Conservation (phyloP, 1,140 invertebrate species). For the Brachionus plicatilis region DNA sequence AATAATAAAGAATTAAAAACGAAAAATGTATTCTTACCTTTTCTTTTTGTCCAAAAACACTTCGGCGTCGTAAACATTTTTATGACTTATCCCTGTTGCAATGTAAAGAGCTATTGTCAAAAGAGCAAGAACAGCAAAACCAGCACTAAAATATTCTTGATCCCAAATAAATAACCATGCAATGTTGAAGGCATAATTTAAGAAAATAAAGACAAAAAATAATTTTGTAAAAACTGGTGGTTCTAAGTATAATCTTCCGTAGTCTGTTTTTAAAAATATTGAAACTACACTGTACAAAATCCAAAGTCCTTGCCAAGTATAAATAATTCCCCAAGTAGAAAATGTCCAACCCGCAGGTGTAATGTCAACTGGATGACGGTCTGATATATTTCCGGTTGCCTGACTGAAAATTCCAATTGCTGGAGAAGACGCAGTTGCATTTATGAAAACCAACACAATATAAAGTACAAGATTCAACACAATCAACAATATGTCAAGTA, state of each 20-base stretch:
- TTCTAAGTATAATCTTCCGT: slow-evolving; percentile 42
- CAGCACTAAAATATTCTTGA: slow-evolving; percentile 41
- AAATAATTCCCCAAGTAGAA: slow-evolving; percentile 50
- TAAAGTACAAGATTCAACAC: background rate
- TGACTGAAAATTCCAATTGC: slow-evolving; percentile 46
- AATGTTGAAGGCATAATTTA: slow-evolving; percentile 45
- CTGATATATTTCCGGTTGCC: slow-evolving; percentile 45
- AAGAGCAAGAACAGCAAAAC: slow-evolving; percentile 36
- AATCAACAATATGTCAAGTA: background rate
- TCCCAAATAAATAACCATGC: slow-evolving; percentile 49
- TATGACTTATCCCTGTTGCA: background rate
- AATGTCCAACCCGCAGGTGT: slow-evolving; percentile 51
- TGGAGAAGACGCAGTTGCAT: slow-evolving; percentile 11
- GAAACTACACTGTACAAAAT: slow-evolving; percentile 46
- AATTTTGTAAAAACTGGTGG: slow-evolving; percentile 44
- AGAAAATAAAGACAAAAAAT: slow-evolving; percentile 44
- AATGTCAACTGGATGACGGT: slow-evolving; percentile 45
- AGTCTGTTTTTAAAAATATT: slow-evolving; percentile 44
- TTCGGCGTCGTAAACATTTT: slow-evolving; percentile 13
- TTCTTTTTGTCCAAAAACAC: background rate
- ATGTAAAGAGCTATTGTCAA: slow-evolving; percentile 17
- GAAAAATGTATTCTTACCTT: background rate
- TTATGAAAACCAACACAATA: background rate
- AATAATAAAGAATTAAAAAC: background rate
- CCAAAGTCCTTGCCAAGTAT: slow-evolving; percentile 48